Evolutionary conservation across 2,888 invertebrate genomes (phyloP), one percentile per base, ranked within the genome.

Genomic region (Hyles lineata): DNA sequence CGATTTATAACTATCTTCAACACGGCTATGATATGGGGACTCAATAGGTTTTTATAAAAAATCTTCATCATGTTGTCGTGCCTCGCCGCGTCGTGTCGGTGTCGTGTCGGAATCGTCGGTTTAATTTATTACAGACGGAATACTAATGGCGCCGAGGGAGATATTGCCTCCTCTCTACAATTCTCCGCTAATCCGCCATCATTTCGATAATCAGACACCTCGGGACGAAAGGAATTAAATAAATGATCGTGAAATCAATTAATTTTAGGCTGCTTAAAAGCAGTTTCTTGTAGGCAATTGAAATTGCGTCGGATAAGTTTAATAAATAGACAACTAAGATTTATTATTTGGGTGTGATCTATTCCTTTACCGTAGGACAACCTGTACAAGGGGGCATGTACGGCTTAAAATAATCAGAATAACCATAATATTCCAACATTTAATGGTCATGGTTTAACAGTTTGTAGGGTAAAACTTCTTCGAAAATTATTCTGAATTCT

Each of bases 161-260:
- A 70, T 52, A 8, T 62, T 50, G 61, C 62, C 50, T 62, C 21
- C 62, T 19, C 74, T 62, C 62, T 70, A 69, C 72, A 73, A 74
- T 69, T 74, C 67, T 61, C 55, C 73, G 70, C 69, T 74, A 74
- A 76, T 73, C 76, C 70, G 70, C 67, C 61, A 55, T 72, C 70
- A 61, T 74, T 69, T 61, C 70, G 69, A 72, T 74, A 76, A 74
- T 74, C 74, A 58, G 74, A 74, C 73, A 72, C 73, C 72, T 67
- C 19, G 17, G 23, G 55, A 58, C 55, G 29, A 62, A 70, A 50
- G 60, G 70, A 74, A 70, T 72, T 62, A 70, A 62, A 74, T 72
- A 72, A 63, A 72, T 72, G 67, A 67, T 58, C 58, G 52, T 23
- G 61, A 55, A 72, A 70, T 52, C 72, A 72, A 70, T 67, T 67